phyloP scores from a whole-genome alignment of 2,797 vertebrate genomes.

The Huso huso region DNA sequence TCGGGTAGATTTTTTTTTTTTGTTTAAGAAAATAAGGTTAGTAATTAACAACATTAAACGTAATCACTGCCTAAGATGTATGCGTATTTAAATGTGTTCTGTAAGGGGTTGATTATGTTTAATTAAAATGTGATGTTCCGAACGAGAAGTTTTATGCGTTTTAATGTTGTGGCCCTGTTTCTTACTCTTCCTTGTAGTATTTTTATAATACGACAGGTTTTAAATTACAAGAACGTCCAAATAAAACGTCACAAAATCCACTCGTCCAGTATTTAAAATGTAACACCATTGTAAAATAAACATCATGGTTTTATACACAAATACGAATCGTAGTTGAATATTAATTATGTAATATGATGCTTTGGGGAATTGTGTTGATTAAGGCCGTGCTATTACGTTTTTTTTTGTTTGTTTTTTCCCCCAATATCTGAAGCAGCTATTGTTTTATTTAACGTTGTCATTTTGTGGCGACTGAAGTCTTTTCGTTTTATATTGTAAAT shows the following conservation, averaged over 20 bases:
- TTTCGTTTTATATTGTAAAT: neutral
- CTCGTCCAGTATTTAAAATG: too few species aligned
- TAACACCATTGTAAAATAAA: too few species aligned
- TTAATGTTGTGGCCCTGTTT: neutral
- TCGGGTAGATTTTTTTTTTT: slow-evolving; percentile 23
- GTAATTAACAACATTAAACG: neutral
- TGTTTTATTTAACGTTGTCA: slow-evolving; percentile 3
- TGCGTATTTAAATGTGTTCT: neutral
- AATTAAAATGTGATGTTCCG: neutral
- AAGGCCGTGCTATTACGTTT: too few species aligned
- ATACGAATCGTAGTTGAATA: too few species aligned
- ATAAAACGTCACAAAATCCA: too few species aligned
- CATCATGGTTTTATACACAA: too few species aligned
- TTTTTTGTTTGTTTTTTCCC: too few species aligned
- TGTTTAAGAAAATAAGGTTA: neutral
- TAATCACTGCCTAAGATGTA: neutral
- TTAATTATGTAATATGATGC: too few species aligned
- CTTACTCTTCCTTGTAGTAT: neutral
- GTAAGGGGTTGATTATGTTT: neutral
- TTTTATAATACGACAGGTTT: too few species aligned
- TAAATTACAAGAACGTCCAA: too few species aligned
- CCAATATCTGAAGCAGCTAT: neutral
- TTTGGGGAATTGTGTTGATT: too few species aligned
- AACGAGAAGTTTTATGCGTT: neutral
- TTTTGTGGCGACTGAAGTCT: slow-evolving; percentile 7